Conservation (phyloP, 2,113 vertebrate genomes). For the Cephalopholis sonnerati region DNA sequence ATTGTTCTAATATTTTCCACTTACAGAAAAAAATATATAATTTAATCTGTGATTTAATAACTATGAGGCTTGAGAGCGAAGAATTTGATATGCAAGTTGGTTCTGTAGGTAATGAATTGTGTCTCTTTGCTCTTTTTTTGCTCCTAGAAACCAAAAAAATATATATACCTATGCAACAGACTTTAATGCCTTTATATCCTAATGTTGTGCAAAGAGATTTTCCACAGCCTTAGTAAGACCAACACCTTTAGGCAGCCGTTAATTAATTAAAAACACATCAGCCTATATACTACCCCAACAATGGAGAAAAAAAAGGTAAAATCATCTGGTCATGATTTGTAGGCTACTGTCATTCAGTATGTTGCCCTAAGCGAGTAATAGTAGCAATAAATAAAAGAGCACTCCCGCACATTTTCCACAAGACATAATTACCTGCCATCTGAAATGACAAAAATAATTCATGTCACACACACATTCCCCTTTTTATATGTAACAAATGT, state of each 20-base stretch:
- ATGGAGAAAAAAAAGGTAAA: background rate
- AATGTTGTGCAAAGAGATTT: background rate
- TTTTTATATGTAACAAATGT: background rate
- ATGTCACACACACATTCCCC: background rate
- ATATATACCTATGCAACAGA: background rate
- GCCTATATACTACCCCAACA: background rate
- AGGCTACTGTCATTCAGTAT: background rate
- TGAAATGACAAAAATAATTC: slow-evolving; percentile 4
- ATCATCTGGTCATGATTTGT: background rate
- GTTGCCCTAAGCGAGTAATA: background rate
- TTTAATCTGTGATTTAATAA: background rate
- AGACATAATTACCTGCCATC: background rate
- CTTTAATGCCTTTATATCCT: background rate
- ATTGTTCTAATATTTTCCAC: too few species aligned
- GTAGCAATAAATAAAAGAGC: background rate
- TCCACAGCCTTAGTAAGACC: background rate
- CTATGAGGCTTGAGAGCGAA: slow-evolving; percentile 1
- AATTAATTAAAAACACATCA: slow-evolving; percentile 5
- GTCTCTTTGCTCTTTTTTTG: background rate
- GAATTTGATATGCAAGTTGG: background rate
- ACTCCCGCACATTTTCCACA: background rate
- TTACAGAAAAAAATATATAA: background rate
- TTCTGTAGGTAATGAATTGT: background rate
- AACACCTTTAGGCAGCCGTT: slow-evolving; percentile 1
- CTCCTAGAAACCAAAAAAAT: background rate